Evolutionary conservation across 2,797 vertebrate genomes (phyloP), one percentile per base, ranked within the genome.

Genomic region (Smutsia temminckii): DNA sequence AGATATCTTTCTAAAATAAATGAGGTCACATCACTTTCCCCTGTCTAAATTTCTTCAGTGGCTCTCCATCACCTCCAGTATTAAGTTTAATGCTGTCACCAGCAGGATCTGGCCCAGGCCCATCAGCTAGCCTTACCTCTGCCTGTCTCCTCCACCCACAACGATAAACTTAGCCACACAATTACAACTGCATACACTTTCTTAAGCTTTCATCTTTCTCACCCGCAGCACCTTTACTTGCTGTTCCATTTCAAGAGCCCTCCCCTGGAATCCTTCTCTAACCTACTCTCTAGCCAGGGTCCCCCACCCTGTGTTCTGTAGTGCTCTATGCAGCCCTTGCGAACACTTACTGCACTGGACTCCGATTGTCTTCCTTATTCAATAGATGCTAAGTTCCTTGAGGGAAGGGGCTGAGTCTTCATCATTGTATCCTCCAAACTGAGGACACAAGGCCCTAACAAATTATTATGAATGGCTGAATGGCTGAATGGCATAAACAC

Each of bases 381-480:
- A 96, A 75, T 95, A 27, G 68, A 90, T 53, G 40, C 90, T 96
- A 89, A 96, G 96, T 95, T 93, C 74, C 90, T 83, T 59, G 74
- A 92, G 85, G 66, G 68, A 96, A 32, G 32, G 59, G 51, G 61
- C 51, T 2, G 53, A n/a, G 21, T 93, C 72, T n/a, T 94, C 77
- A 37, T 81, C 96, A 85, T 83, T 97, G 90, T 96, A 12, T 72
- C 71, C 90, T 64, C 49, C 71, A 72, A 68, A 59, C 89, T 49
- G 57, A 85, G 66, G 63, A 89, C 80, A 94, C 89, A 81, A 84
- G 71, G 78, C 89, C 93, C 86, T 91, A 69, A 51, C 91, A 71
- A 97, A 34, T 84, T 66, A 42, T 27, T 81, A 4, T 94, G 89
- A 96, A 89, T 83, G 72, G 59, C 13, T 94, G 89, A 96, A 89